Evolutionary conservation across 2,113 vertebrate genomes (phyloP), one percentile per base, ranked within the genome.

Genomic region (Paracanthobrama guichenoti): DNA sequence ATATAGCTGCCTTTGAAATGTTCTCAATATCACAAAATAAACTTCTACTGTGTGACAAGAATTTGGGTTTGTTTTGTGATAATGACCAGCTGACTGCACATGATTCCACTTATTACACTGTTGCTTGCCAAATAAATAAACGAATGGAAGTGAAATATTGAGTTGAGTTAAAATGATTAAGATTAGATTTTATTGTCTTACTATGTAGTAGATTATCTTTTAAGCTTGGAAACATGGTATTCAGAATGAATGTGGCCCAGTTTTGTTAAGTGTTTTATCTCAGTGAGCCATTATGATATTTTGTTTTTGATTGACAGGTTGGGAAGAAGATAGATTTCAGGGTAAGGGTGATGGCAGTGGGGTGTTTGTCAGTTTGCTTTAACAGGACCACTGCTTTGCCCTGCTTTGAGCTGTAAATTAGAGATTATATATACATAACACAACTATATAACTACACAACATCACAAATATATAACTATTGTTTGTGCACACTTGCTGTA

Each of bases 221-320:
- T 72, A 46, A 46, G 6, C 12, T 8, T 72, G 42, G 42, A 72
- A 46, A 24, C 12, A 7, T 8, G 11, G 42, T 46, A 8, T 72
- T 72, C 6, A 46, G 12, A 24, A 24, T 53, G 24, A 48, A 31
- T 31, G 73, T 35, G 74, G 6, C 28, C 20, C 10, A 39, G 20
- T 66, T 57, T 35, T 35, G n/a, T 50, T 24, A 4, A 2, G n/a
- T n/a, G 6, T 57, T 62, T 44, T 79, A 20, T 42, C 24, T 50
- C 20, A 5, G 31, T 55, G 28, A 62, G 44, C 60, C 77, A n/a
- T 76, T 82, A n/a, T 84, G 74, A 84, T 73, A 50, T 60, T 90
- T 81, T 87, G 59, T 85, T 96, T 96, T 95, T 95, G 93, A 96
- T 94, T 95, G 78, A 94, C 96, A 96, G 96, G 94, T 95, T 82